Evolutionary conservation across 2,113 vertebrate species (phyloP).

Genomic region (Colius striatus): DNA sequence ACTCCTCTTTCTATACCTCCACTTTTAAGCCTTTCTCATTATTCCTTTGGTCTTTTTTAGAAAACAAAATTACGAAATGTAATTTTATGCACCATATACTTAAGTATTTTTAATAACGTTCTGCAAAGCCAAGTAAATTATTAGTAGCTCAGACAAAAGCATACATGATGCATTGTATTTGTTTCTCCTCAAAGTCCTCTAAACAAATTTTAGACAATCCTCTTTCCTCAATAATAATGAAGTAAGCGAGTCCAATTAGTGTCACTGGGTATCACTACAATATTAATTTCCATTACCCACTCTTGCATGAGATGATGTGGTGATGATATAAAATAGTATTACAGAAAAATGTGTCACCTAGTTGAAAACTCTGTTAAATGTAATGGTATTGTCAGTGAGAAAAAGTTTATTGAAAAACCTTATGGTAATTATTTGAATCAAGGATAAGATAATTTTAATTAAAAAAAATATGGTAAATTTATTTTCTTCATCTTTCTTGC

Average conservation of each 20-base stretch:
- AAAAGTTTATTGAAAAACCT: conserved; percentile 41
- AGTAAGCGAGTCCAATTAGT: conserved; percentile 64
- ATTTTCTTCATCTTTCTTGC: not conserved
- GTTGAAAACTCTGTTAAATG: conserved; percentile 46
- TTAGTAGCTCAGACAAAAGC: conserved; percentile 12
- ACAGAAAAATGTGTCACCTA: conserved; percentile 28
- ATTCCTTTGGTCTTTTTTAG: not conserved
- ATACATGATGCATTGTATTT: not conserved
- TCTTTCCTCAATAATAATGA: conserved; percentile 21
- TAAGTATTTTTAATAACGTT: not conserved
- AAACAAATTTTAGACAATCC: conserved; percentile 36
- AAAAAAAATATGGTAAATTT: not conserved
- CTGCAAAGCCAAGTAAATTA: not conserved
- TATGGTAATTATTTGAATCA: conserved; percentile 13
- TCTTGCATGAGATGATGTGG: conserved; percentile 66
- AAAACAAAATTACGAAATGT: not conserved
- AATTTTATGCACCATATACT: conserved; percentile 58
- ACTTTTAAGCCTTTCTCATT: not conserved
- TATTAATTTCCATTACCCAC: conserved; percentile 65
- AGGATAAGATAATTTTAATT: not conserved
- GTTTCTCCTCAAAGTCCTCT: conserved; percentile 16
- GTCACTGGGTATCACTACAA: conserved; percentile 45
- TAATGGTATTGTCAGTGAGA: conserved; percentile 10
- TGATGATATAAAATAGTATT: conserved; percentile 41
- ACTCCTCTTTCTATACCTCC: not conserved